These are phyloP conservation scores for Brienomyrus brachyistius DNA, from an alignment of 2,113 vertebrate genomes.

Conservation along the genomic window DNA sequence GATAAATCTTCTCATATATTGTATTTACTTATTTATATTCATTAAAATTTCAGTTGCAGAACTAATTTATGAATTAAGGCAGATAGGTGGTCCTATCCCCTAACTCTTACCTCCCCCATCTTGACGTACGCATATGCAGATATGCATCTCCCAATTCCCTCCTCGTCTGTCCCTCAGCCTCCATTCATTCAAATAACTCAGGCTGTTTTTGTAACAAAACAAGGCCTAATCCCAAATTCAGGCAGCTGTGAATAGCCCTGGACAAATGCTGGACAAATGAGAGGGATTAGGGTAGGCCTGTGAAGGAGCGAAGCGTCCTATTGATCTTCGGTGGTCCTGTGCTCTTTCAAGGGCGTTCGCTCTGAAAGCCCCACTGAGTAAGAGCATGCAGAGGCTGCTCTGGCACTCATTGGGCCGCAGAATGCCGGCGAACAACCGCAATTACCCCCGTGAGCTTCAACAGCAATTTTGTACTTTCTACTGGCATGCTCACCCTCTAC, in stretches of 20 bases:
- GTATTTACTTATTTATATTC: not conserved
- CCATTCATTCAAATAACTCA: slow-evolving; percentile 56
- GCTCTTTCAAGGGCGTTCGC: slow-evolving; percentile 60
- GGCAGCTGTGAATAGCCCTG: slow-evolving; percentile 61
- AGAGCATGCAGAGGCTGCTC: slow-evolving; percentile 61
- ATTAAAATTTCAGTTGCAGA: not conserved
- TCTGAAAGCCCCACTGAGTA: slow-evolving; percentile 60
- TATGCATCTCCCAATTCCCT: not conserved
- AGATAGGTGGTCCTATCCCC: not conserved
- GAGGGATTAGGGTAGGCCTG: slow-evolving; percentile 60
- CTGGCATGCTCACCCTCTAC: slow-evolving; percentile 48
- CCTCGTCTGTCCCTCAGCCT: slow-evolving; percentile 39
- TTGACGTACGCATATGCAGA: slow-evolving; percentile 28
- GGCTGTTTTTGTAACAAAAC: slow-evolving; percentile 71
- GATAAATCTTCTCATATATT: not conserved
- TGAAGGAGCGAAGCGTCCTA: slow-evolving; percentile 63
- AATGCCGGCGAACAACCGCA: slow-evolving; percentile 60
- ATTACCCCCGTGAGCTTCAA: slow-evolving; percentile 65
- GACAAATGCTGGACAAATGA: slow-evolving; percentile 68
- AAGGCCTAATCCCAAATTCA: slow-evolving; percentile 67
- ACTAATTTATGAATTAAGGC: not conserved
- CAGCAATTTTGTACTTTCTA: slow-evolving; percentile 61
- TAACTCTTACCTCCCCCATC: not conserved
- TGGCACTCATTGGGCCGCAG: slow-evolving; percentile 56
- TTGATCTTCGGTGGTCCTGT: slow-evolving; percentile 66